Evolutionary conservation across 2,113 vertebrate species (phyloP).

Genomic region (Procavia capensis): DNA sequence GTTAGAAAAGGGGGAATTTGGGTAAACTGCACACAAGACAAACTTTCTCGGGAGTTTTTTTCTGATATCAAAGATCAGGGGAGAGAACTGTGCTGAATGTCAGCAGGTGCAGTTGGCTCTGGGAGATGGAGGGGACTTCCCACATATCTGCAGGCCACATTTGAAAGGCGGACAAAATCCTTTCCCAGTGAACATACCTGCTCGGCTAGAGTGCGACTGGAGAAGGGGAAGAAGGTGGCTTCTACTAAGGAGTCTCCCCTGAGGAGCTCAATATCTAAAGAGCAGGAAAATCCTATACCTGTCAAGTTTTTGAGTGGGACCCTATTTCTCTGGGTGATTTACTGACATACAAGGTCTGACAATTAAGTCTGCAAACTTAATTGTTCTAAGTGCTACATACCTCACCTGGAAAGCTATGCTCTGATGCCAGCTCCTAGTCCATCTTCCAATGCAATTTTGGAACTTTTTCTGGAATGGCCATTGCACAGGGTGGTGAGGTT

Average conservation of each 20-base stretch:
- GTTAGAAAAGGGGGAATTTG: slow-evolving; percentile 32
- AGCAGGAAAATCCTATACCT: too few relatives aligned
- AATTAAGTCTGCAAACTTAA: too few relatives aligned
- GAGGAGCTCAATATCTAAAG: not conserved
- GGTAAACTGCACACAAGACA: slow-evolving; percentile 34
- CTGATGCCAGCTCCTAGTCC: too few relatives aligned
- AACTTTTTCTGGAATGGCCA: too few relatives aligned
- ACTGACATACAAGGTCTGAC: too few relatives aligned
- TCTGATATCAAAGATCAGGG: slow-evolving; percentile 29
- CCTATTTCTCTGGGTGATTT: not conserved
- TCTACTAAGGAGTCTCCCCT: not conserved
- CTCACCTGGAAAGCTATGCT: too few relatives aligned
- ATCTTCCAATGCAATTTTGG: too few relatives aligned
- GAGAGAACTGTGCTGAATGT: not conserved
- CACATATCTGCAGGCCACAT: not conserved
- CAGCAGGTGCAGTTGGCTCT: not conserved
- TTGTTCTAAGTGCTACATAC: too few relatives aligned
- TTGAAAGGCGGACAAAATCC: not conserved
- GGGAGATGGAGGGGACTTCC: not conserved
- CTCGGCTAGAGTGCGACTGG: not conserved
- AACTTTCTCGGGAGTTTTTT: slow-evolving; percentile 36
- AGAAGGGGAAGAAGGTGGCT: not conserved
- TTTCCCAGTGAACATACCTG: not conserved
- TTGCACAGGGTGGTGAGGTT: too few relatives aligned
- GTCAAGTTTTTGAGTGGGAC: not conserved